Conservation (phyloP, 2,797 vertebrate species). For the Discoglossus pictus region DNA sequence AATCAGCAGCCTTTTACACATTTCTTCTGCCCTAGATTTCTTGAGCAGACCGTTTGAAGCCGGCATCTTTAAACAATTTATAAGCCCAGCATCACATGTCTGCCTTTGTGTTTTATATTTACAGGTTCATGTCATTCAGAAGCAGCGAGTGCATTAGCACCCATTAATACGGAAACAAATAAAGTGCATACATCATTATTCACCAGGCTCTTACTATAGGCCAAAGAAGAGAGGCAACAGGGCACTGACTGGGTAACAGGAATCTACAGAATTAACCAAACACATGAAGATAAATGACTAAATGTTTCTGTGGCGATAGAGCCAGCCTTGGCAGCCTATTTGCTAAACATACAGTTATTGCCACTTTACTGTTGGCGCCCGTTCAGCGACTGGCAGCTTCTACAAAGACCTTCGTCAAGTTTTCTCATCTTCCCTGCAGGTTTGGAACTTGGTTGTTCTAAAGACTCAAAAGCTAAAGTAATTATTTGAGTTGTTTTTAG, state of each 20-base stretch:
- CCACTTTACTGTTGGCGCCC: slow-evolving; percentile 11
- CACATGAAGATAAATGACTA: background rate
- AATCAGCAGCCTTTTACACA: too few species aligned
- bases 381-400: background rate
- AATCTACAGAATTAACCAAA: background rate
- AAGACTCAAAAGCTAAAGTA: too few species aligned
- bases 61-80: slow-evolving; percentile 13
- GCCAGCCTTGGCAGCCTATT: background rate
- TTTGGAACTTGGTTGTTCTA: too few species aligned
- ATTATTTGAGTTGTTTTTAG: too few species aligned
- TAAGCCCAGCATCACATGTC: background rate
- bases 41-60: slow-evolving; percentile 1
- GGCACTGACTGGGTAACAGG: background rate
- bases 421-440: too few species aligned
- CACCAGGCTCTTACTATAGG: slow-evolving; percentile 17
- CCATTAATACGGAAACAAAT: slow-evolving; percentile 13
- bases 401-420: background rate
- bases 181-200: background rate
- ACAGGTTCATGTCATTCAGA: slow-evolving; percentile 17
- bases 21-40: slow-evolving; percentile 3
- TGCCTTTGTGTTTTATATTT: slow-evolving; percentile 15
- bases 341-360: background rate
- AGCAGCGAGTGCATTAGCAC: slow-evolving; percentile 31
- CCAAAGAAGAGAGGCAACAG: slow-evolving; percentile 3
- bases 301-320: background rate